phyloP scores from a whole-genome alignment of 2,113 vertebrate genomes.

The Forbesichthys agassizii region DNA sequence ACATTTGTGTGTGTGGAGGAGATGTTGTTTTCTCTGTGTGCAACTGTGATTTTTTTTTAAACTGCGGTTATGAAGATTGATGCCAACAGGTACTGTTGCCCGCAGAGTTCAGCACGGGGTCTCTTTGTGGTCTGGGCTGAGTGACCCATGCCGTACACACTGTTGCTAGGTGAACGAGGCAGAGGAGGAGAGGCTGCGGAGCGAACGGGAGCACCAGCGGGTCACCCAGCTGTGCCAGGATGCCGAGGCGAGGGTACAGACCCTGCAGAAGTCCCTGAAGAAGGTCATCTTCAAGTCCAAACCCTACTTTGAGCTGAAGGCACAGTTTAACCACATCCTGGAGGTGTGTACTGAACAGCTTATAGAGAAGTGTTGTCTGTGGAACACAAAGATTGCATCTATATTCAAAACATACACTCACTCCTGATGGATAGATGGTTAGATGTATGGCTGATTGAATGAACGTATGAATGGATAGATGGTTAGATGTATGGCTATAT shows the following conservation, averaged over 20 bases:
- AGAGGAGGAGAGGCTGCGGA: conserved; percentile 86
- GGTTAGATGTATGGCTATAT: too few species aligned
- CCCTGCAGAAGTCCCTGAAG: conserved; percentile 86
- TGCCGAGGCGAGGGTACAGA: conserved; percentile 86
- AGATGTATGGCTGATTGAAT: too few species aligned
- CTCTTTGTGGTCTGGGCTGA: neutral
- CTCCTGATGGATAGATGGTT: too few species aligned
- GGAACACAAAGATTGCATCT: too few species aligned
- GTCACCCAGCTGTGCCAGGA: conserved; percentile 88
- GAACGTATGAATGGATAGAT: too few species aligned
- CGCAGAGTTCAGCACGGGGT: conserved; percentile 11
- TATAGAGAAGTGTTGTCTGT: neutral
- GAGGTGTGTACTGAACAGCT: conserved; percentile 72
- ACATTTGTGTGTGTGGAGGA: neutral
- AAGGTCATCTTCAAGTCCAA: conserved; percentile 90
- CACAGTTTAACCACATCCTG: conserved; percentile 88
- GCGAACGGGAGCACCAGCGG: conserved; percentile 87
- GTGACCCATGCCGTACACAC: neutral
- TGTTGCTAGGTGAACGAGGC: conserved; percentile 86
- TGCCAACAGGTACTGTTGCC: neutral
- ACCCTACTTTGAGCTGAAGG: conserved; percentile 91
- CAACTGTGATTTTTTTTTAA: too few species aligned
- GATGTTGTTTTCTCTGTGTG: neutral
- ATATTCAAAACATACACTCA: too few species aligned
- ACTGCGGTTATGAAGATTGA: too few species aligned